Percentiles rank a stretch among this genome's conserved stretches.
Evolutionary conservation across 2,113 vertebrate species (phyloP).

Genomic region (Ochotona princeps): DNA sequence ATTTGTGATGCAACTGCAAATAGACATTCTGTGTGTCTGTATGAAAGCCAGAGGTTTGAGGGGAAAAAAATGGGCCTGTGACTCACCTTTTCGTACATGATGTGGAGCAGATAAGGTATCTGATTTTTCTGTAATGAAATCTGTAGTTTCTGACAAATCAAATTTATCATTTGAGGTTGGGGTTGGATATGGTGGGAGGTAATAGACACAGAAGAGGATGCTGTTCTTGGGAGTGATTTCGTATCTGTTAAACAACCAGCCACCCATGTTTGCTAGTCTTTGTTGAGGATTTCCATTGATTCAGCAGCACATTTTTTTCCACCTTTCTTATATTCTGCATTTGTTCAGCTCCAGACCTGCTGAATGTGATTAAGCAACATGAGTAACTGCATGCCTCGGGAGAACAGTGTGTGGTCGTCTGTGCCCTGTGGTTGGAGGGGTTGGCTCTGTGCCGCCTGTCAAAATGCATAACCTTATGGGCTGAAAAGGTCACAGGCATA

Average conservation of each 20-base stretch:
- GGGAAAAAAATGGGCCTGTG: not conserved
- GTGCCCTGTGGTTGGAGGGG: not conserved
- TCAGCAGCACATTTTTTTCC: not conserved
- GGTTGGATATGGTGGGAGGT: not conserved
- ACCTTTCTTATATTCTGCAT: constrained; percentile 34
- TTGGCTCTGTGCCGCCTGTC: constrained; percentile 57
- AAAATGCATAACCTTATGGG: constrained; percentile 57
- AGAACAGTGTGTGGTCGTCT: constrained; percentile 46
- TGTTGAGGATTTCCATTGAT: not conserved
- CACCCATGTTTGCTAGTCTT: not conserved
- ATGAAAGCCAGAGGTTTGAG: not conserved
- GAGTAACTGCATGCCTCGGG: constrained; percentile 33
- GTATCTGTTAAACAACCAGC: not conserved
- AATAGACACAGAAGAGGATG: not conserved
- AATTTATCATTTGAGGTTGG: not conserved
- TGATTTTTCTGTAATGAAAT: not conserved
- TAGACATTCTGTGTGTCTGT: not conserved
- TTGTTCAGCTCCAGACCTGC: not conserved
- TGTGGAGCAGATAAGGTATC: not conserved
- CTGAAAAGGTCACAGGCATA: constrained; percentile 54
- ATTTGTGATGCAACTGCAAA: not conserved
- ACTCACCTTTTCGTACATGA: not conserved
- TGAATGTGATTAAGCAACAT: constrained; percentile 57
- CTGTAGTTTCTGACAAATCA: constrained; percentile 3
- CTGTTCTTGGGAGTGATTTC: not conserved